Evolutionary conservation across 2,113 vertebrate species (phyloP).

Genomic region (Azemiops feae): DNA sequence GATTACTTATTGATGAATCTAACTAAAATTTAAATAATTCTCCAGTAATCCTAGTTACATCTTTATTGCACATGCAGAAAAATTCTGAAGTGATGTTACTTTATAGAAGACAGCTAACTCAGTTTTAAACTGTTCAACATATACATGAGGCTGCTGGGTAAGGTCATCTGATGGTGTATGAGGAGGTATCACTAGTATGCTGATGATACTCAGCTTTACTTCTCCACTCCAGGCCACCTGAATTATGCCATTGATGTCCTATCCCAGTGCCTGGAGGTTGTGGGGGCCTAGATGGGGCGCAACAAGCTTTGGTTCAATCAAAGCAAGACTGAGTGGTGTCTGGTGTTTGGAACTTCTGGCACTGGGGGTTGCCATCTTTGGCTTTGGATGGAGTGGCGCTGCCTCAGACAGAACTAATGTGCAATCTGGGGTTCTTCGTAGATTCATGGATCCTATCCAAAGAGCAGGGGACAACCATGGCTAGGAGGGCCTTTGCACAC

Average conservation of each 20-base stretch:
- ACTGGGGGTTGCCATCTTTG: neutral
- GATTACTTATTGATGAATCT: neutral
- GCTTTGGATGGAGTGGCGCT: neutral
- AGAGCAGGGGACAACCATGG: neutral
- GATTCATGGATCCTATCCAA: neutral
- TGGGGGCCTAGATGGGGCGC: neutral
- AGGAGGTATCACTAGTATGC: neutral
- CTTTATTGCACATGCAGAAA: neutral
- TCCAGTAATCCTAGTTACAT: neutral
- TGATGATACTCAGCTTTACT: neutral
- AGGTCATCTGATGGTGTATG: neutral
- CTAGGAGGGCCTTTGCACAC: neutral
- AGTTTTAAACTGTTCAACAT: neutral
- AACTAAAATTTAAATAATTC: neutral
- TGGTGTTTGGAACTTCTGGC: neutral
- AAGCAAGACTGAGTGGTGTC: neutral
- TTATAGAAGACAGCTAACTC: neutral
- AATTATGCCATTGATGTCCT: neutral
- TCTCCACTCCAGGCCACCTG: neutral
- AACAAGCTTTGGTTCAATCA: neutral
- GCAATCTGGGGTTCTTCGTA: neutral
- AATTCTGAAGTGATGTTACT: neutral
- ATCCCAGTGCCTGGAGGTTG: neutral
- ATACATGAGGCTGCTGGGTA: neutral
- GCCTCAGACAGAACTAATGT: neutral